phyloP scores from a whole-genome alignment of 2,113 vertebrate genomes.

The Lepisosteus osseus region DNA sequence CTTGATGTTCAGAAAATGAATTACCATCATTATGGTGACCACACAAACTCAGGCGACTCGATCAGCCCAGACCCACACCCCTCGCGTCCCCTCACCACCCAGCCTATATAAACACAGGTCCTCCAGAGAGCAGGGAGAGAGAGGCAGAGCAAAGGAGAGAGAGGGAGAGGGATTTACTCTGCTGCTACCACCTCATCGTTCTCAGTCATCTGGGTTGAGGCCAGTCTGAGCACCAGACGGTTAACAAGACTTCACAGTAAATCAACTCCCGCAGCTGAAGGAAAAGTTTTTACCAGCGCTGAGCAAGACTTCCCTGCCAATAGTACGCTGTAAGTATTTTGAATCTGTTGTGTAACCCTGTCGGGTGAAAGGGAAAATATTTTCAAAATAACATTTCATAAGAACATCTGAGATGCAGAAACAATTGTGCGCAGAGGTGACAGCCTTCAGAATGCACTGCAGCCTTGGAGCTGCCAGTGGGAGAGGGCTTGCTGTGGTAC shows the following conservation, averaged over 20 bases:
- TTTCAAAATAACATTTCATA: too few relatives aligned
- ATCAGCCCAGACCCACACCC: conserved; percentile 32
- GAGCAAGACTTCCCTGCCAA: background rate
- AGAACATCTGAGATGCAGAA: conserved; percentile 1
- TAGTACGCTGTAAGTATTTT: conserved; percentile 37
- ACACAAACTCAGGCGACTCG: conserved; percentile 29
- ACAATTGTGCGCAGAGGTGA: conserved; percentile 33
- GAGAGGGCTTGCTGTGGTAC: background rate
- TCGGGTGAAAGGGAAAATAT: background rate
- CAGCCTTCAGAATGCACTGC: conserved; percentile 1
- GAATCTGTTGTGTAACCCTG: conserved; percentile 29
- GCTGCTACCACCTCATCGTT: background rate
- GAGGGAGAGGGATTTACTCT: conserved; percentile 7
- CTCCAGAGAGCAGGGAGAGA: conserved; percentile 17
- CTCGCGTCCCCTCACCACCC: conserved; percentile 18
- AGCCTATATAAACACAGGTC: conserved; percentile 34
- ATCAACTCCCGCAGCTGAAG: background rate
- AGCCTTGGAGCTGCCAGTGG: background rate
- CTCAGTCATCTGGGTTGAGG: conserved; percentile 15
- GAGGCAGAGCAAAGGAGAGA: conserved; percentile 15
- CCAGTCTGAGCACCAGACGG: background rate
- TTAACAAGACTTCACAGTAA: background rate
- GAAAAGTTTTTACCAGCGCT: conserved; percentile 2
- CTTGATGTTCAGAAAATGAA: conserved; percentile 17
- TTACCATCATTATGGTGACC: conserved; percentile 31